Base-by-base conservation (phyloP, 1,140 invertebrate species). In the Papilio machaon region DNA sequence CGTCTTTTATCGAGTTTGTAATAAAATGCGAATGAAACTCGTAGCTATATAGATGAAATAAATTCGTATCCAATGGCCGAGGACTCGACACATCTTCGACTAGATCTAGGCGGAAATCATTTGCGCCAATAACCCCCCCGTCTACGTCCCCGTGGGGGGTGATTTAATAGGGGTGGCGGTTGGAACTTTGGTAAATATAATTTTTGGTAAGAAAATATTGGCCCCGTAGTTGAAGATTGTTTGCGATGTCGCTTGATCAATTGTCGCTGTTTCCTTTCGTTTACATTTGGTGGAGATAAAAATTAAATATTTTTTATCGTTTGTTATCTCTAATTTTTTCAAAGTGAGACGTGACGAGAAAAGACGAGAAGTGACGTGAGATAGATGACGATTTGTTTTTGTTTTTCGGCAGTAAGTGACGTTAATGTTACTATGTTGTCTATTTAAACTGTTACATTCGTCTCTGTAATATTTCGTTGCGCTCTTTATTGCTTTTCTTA, bases 151-250 rank as follows among this genome's bases (percentile, higher is more conserved):
- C 67, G 35, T 52, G 47, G 52, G 81, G 84, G 87, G 83, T 89
- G 84, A 89, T 85, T 89, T 89, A 89, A 87, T 86, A 83, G 85
- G 85, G 83, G 49, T 49, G 73, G 75, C 78, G 76, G 49, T 70
- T 70, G 81, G 79, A 81, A 73, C 83, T 81, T 85, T 64, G 70
- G 87, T 85, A 87, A 91, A 89, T 90, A 91, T 88, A 87, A 88
- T 87, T 88, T 87, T 89, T 87, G 81, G 82, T 85, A 84, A 80
- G 86, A 87, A 91, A 91, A 91, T 90, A 90, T 90, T 89, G 64
- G 80, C 76, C 79, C 75, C 82, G 81, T 78, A 79, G 79, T 83
- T 83, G 58, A 79, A 79, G 77, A 79, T 64, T 79, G 77, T 67
- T 79, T 79, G 58, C 77, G 77, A 77, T 58, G 75, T 60, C 76